A percentile compares a stretch with the other conserved stretches of the same genome.
These are phyloP conservation scores for Hoplodrina blanda DNA, from an alignment of 2,888 invertebrate genomes.

Conservation along the genomic window DNA sequence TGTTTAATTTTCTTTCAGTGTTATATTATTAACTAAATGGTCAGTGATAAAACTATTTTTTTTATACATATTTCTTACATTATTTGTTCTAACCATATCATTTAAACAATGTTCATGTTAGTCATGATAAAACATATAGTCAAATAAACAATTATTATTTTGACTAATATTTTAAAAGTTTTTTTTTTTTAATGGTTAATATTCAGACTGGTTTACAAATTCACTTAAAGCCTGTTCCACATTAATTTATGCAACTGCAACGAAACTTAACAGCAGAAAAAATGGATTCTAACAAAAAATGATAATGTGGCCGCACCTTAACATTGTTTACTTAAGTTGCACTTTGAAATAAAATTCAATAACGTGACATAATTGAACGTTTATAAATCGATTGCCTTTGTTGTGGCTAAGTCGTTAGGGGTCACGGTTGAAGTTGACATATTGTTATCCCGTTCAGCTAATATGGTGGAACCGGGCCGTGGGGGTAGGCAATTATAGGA, in stretches of 20 bases:
- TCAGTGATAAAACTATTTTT: slow-evolving; percentile 16
- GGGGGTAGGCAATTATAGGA: no score
- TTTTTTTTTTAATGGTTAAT: no score
- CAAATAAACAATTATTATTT: background rate
- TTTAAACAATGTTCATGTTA: slow-evolving; percentile 3
- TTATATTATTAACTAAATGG: background rate
- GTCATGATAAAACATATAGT: slow-evolving; percentile 1
- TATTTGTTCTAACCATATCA: slow-evolving; percentile 10
- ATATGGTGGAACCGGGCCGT: background rate
- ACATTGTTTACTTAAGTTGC: slow-evolving; percentile 6
- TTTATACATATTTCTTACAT: slow-evolving; percentile 5
- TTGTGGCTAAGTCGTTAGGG: slow-evolving; percentile 10
- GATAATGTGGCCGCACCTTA: background rate
- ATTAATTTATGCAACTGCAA: no score
- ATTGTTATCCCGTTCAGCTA: slow-evolving; percentile 12
- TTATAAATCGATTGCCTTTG: slow-evolving; percentile 15
- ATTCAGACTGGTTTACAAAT: no score
- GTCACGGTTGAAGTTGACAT: slow-evolving; percentile 7
- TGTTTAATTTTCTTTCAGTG: background rate
- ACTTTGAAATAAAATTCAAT: slow-evolving; percentile 8
- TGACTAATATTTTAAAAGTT: no score
- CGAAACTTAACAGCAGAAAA: background rate
- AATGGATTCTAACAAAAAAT: background rate
- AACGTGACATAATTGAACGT: background rate
- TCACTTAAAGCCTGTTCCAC: no score